Base-by-base conservation (phyloP, 92 coral and sea anemone species). In the Desmophyllum pertusum region DNA sequence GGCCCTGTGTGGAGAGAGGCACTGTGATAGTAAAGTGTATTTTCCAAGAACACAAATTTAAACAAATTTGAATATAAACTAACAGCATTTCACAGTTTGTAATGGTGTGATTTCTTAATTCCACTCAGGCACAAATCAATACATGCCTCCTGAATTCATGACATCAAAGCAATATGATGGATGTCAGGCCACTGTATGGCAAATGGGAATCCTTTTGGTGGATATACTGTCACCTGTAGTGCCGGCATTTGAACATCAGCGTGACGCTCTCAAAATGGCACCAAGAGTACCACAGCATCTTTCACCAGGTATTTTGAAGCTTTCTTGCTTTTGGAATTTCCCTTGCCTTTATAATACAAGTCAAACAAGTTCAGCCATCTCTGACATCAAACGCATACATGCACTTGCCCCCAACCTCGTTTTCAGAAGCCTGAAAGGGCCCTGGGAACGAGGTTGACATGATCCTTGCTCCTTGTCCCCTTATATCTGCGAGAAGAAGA, bases 161-260 rank as follows among this genome's bases (percentile, higher is more conserved):
- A 57, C 52, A 70, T 6, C 3, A 18, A 39, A 23, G 25, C 62
- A 70, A 41, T 81, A 81, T 70, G 77, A 57, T 39, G 85, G 77
- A n/a, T 69, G 69, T 9, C 68, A 70, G 70, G 85, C 48, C 17
- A 69, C 85, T 19, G 85, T 81, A 7, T 81, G 85, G 78, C 78
- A 70, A 41, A 70, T 81, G 76, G 85, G 85, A 70, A 69, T 70
- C 38, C 85, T 81, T 9, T 31, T 81, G 78, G 85, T 81, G 25
- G 85, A 81, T 42, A 81, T 81, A 70, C 30, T 81, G 62, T 81
- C 85, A 10, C 78, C 77, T 2, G 29, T 18, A 0, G 6, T 33
- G 14, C 17, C 61, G 0, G 77, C 85, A 8, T 81, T 51, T 72
- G 52, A 81, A 41, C 31, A 81, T 9, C 77, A 68, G 5, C 25